Evolutionary conservation across 2,113 vertebrate species (phyloP), one percentile per base, ranked within the genome.

Genomic region (Desmodus rotundus): DNA sequence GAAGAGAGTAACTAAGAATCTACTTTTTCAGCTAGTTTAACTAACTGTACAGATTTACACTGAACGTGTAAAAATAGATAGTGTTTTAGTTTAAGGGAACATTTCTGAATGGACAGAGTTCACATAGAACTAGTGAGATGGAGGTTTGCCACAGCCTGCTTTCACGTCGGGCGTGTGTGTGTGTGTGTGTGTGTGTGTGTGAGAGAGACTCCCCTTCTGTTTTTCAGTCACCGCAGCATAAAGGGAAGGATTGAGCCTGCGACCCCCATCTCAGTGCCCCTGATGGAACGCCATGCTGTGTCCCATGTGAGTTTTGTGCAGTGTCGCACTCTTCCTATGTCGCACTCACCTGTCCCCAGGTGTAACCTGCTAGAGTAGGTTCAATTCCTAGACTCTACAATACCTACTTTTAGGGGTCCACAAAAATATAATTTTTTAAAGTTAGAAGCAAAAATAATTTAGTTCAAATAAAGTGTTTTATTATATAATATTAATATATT

Each of bases 11-110:
- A 92, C 58, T 73, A 87, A 36, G 45, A 91, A 70, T 77, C 65
- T 50, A 43, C 5, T 93, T 91, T 91, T 56, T n/a, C 43, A 82
- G 45, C 65, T 65, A 89, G 7, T 77, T 4, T 31, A 77, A 70
- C 88, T 88, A 91, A 74, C 6, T 54, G 20, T 74, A 52, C n/a
- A 80, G 31, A 78, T 56, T 80, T 36, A 85, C 52, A 78, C 6
- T 19, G 31, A 94, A 87, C 67, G 38, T 13, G 33, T 78, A 78
- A 92, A 89, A 80, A 67, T 7, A 72, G 54, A 63, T 16, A 73
- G 36, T 76, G 47, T 74, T 96, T 97, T 74, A 67, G 38, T n/a
- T 89, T 93, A 86, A 92, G 36, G 28, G 16, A 80, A 86, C 24
- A 43, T 91, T 85, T 94, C 47, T 92, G 68, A 81, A 38, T 14